phyloP scores from a whole-genome alignment of 2,888 invertebrate species.

The Cheilosia grossa region DNA sequence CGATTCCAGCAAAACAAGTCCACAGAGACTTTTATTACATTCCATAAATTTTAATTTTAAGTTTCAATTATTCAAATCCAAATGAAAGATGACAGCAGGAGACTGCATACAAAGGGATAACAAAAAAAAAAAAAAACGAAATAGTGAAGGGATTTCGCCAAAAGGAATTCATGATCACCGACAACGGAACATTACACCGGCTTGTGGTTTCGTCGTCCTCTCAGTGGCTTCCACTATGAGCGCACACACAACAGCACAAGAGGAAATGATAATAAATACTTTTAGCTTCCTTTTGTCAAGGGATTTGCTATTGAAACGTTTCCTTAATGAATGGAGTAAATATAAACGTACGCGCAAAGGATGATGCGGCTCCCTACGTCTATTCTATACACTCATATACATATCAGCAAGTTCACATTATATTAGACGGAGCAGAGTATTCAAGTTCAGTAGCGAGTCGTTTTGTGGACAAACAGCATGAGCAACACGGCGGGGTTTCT shows the following conservation, averaged over 20 bases:
- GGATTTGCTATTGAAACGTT: conserved; percentile 75
- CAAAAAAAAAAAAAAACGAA: conserved; percentile 21
- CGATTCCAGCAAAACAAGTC: conserved; percentile 66
- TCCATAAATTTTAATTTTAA: conserved; percentile 72
- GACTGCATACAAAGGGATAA: conserved; percentile 54
- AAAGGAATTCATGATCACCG: conserved; percentile 18
- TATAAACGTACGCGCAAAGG: conserved; percentile 44
- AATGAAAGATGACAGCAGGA: conserved; percentile 72
- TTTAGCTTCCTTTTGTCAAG: conserved; percentile 59
- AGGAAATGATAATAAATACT: conserved; percentile 69
- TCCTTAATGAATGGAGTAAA: conserved; percentile 72
- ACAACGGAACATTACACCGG: conserved; percentile 67
- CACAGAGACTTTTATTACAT: conserved; percentile 64
- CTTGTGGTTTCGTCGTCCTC: conserved; percentile 68
- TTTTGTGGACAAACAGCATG: conserved; percentile 53
- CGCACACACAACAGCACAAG: conserved; percentile 46
- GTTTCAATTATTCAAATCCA: conserved; percentile 75
- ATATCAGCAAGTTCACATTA: conserved; percentile 50
- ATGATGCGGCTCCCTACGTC: conserved; percentile 13
- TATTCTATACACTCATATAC: conserved; percentile 2
- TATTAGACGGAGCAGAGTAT: conserved; percentile 43
- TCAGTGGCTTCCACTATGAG: conserved; percentile 21
- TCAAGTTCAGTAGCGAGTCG: conserved; percentile 38
- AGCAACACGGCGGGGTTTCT: conserved; percentile 31
- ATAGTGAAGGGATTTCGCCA: conserved; percentile 18